These are phyloP conservation scores for Platichthys stellatus DNA, from an alignment of 2,113 vertebrate species.

Conservation along the genomic window DNA sequence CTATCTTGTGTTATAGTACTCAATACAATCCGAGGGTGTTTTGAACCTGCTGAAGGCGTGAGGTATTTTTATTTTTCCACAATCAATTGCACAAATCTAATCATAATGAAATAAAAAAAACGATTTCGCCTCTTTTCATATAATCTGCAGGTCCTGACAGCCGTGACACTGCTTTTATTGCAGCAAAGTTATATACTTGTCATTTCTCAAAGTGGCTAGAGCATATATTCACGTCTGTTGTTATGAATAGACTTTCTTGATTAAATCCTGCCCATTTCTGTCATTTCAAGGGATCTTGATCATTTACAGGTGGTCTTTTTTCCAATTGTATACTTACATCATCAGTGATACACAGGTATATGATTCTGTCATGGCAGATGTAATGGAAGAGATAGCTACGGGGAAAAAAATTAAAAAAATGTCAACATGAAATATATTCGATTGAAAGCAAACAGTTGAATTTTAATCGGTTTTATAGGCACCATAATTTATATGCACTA, in stretches of 20 bases:
- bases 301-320: too few relatives aligned
- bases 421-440: background rate
- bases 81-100: too few relatives aligned
- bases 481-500: background rate
- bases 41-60: too few relatives aligned
- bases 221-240: background rate
- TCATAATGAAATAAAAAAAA: too few relatives aligned
- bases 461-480: background rate
- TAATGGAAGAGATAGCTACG: constrained; percentile 98
- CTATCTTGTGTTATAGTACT: too few relatives aligned
- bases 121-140: background rate
- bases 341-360: constrained; percentile 98
- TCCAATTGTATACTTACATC: constrained; percentile 88
- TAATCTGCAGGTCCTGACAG: background rate
- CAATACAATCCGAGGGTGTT: too few relatives aligned
- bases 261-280: background rate
- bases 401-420: constrained; percentile 47
- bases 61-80: too few relatives aligned
- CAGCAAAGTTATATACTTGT: background rate
- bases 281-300: background rate
- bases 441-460: background rate
- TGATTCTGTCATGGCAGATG: constrained; percentile 98
- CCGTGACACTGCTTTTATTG: background rate
- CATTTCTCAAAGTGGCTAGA: background rate
- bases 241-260: background rate